Base-by-base conservation (phyloP, 2,888 invertebrate species). In the Chrysolina oricalcia region DNA sequence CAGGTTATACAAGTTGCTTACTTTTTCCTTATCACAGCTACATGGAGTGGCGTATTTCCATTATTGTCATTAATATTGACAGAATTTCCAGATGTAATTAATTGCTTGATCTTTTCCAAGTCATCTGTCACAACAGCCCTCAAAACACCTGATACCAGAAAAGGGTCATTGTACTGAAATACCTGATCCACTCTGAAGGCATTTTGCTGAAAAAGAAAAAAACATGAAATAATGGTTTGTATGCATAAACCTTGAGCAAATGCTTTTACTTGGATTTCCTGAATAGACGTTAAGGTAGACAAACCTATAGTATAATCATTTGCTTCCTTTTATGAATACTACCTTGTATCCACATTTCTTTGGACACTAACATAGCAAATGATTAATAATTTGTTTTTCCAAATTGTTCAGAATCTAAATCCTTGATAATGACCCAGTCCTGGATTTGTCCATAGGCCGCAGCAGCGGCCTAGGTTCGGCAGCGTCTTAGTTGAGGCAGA, bases 41-140 rank as follows among this genome's bases (percentile, higher is more conserved):
- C 48, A 71, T 85, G 86, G 56, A 86, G 75, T n/a, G 85, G 81
- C 8, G 84, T 83, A 73, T 84, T 83, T 59, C 84, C 84, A 77
- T 81, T 75, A 70, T 86, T 85, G 68, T 85, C 85, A 63, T 81
- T 82, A 23, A 81, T 77, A 70, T 84, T 83, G 21, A 83, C 65
- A 15, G 82, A 81, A 70, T 80, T 80, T 66, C 83, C 83, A 40
- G 72, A 62, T 21, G 63, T 23, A 46, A 84, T 66, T 50, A 83
- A 73, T 19, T 64, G 46, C 74, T 81, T 79, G n/a, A 85, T 40
- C 72, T 75, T 75, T 0, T 77, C 75, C 63, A 83, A 64, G 78
- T 84, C 76, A 72, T 75, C 78, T 21, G 74, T 70, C 6, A 79
- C 73, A 27, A 83, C 83, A 41, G 83, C 83, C 69, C 76, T 74